A percentile compares a stretch with the other conserved stretches of the same genome.
These are phyloP conservation scores for Amniataba percoides DNA, from an alignment of 2,797 vertebrate species.

Conservation along the genomic window DNA sequence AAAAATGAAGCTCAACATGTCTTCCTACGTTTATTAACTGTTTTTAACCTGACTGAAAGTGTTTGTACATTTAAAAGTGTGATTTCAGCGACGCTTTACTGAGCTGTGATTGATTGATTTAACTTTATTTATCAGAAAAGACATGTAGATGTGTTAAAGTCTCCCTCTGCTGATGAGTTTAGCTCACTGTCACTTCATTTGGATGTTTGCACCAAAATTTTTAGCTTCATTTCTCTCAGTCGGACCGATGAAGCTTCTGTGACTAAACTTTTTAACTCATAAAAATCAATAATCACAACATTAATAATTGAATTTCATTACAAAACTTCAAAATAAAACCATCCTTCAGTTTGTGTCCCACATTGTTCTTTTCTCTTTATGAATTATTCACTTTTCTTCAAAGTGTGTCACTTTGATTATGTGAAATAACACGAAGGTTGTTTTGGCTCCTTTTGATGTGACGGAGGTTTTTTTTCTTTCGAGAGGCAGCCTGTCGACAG, in stretches of 20 bases:
- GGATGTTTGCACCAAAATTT: not conserved
- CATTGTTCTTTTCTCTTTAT: not conserved
- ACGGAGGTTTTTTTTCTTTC: slow-evolving; percentile 22
- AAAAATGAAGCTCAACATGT: not conserved
- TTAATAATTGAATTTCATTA: not conserved
- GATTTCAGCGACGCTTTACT: not conserved
- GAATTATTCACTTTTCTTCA: slow-evolving; percentile 48
- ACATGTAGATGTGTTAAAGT: too few relatives aligned
- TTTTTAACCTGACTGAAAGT: not conserved
- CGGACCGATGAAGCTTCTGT: not conserved
- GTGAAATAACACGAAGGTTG: slow-evolving; percentile 21
- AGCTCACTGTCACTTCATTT: too few relatives aligned
- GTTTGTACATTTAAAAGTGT: not conserved
- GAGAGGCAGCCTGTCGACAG: slow-evolving; percentile 11
- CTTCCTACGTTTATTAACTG: not conserved
- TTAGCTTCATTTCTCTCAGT: not conserved
- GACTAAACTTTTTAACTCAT: too few relatives aligned
- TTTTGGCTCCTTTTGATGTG: slow-evolving; percentile 51
- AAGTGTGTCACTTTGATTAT: slow-evolving; percentile 45
- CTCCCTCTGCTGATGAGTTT: too few relatives aligned
- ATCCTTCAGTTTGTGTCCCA: not conserved
- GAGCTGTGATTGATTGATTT: not conserved
- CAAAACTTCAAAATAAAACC: not conserved
- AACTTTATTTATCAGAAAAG: too few relatives aligned
- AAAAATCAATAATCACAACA: not conserved